Evolutionary conservation across 2,113 vertebrate species (phyloP).

Genomic region (Clupea harengus): DNA sequence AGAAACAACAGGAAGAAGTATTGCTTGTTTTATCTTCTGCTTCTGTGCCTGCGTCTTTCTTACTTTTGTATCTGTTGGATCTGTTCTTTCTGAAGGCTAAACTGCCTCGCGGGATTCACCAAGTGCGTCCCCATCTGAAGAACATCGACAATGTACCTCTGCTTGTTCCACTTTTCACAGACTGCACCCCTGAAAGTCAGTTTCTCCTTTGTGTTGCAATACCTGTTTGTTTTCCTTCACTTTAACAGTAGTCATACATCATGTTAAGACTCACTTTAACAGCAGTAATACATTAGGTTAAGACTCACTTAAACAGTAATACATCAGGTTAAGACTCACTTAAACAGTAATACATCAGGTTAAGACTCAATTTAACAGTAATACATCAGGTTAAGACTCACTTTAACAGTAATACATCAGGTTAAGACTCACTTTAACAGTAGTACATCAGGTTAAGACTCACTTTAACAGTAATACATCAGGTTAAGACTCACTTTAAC

Average conservation of each 20-base stretch:
- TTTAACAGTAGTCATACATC: background rate
- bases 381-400: background rate
- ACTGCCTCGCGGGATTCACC: slow-evolving; percentile 95
- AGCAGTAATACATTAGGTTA: background rate
- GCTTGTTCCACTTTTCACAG: slow-evolving; percentile 95
- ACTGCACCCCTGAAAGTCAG: slow-evolving; percentile 97
- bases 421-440: no score
- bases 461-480: background rate
- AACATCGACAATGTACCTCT: slow-evolving; percentile 98
- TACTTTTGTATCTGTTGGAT: background rate
- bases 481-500: background rate
- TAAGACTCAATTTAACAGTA: background rate
- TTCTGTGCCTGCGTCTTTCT: background rate
- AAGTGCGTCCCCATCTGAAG: slow-evolving; percentile 95
- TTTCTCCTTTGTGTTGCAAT: background rate
- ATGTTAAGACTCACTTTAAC: background rate
- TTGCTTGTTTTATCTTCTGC: background rate
- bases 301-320: background rate
- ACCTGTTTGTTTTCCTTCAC: background rate
- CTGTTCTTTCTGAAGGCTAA: slow-evolving; percentile 81
- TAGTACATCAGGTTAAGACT: background rate
- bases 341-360: background rate
- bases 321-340: background rate
- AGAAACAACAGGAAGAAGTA: background rate
- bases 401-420: background rate